Percentiles rank a stretch among this genome's conserved stretches.
Evolutionary conservation across 2,113 vertebrate species (phyloP).

Genomic region (Syngnathus floridae): DNA sequence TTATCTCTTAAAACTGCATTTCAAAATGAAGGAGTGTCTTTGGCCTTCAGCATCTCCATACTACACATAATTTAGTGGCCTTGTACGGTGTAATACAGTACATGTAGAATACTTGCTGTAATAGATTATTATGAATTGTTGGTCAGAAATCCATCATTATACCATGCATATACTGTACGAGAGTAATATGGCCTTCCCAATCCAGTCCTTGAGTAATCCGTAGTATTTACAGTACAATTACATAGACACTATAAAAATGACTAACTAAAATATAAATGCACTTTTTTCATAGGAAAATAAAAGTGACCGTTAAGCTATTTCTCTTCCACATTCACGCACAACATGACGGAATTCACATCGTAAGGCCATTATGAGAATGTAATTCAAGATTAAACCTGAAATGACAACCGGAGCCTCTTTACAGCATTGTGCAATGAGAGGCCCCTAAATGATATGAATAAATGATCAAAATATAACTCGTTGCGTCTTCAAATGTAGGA

Average conservation of each 20-base stretch:
- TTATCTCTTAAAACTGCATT: conserved; percentile 42
- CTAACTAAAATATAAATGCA: conserved; percentile 70
- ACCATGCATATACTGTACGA: conserved; percentile 63
- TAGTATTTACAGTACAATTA: conserved; percentile 61
- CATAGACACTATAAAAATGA: conserved; percentile 67
- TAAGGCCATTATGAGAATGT: conserved; percentile 66
- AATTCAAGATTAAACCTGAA: conserved; percentile 61
- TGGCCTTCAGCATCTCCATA: conserved; percentile 62
- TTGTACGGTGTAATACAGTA: conserved; percentile 38
- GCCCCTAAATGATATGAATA: conserved; percentile 37
- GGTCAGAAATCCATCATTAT: conserved; percentile 44
- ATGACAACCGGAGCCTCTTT: conserved; percentile 59
- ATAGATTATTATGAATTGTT: conserved; percentile 49
- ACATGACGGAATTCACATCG: conserved; percentile 59
- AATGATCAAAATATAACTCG: conserved; percentile 65
- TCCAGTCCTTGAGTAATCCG: conserved; percentile 55
- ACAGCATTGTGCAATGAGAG: conserved; percentile 49
- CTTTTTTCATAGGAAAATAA: conserved; percentile 71
- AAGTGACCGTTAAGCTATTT: conserved; percentile 64
- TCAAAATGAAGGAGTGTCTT: conserved; percentile 55
- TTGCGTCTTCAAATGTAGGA: conserved; percentile 81
- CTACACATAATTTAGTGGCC: conserved; percentile 45
- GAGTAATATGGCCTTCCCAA: conserved; percentile 58
- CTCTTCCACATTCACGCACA: conserved; percentile 55
- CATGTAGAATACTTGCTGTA: conserved; percentile 40